A percentile compares a stretch with the other conserved stretches of the same genome.
These are phyloP conservation scores for Andrena chrysosceles DNA, from an alignment of 2,888 invertebrate species.

Conservation along the genomic window DNA sequence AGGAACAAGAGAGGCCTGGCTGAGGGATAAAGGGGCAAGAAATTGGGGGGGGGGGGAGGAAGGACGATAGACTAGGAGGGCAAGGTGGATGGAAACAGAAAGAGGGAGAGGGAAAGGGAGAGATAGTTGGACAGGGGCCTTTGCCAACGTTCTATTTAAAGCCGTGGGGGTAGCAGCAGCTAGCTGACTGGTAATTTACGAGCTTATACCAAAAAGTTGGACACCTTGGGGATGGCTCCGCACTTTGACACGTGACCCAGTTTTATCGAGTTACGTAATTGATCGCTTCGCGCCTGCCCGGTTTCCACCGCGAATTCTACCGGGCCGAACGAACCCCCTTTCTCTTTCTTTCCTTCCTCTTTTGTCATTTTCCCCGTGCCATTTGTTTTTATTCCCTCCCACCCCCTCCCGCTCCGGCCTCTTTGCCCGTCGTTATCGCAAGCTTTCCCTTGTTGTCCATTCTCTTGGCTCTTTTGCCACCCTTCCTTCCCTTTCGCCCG, in stretches of 20 bases:
- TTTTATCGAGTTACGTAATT: conserved; percentile 83
- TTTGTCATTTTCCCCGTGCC: neutral
- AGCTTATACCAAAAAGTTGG: conserved; percentile 81
- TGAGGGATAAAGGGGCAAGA: conserved; percentile 41
- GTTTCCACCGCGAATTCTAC: conserved; percentile 62
- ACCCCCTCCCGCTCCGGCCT: neutral
- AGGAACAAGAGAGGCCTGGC: conserved; percentile 27
- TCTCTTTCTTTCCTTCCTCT: conserved; percentile 41
- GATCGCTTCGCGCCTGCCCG: conserved; percentile 76
- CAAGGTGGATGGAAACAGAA: conserved; percentile 37
- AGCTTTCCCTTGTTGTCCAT: neutral
- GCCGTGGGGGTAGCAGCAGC: conserved; percentile 76
- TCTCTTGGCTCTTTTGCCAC: neutral
- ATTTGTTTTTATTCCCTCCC: neutral
- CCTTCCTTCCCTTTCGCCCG: neutral
- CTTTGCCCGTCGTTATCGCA: neutral
- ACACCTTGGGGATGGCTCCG: conserved; percentile 82
- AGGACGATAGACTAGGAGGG: conserved; percentile 2
- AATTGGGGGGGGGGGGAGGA: conserved; percentile 18
- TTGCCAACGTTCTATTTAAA: conserved; percentile 84
- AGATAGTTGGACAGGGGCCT: conserved; percentile 72
- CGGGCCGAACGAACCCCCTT: conserved; percentile 37
- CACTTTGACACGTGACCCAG: conserved; percentile 84
- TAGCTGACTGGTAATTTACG: conserved; percentile 82
- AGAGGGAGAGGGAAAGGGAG: conserved; percentile 30